Base-by-base conservation (phyloP, 2,113 vertebrate genomes). In the Oncorhynchus tshawytscha region DNA sequence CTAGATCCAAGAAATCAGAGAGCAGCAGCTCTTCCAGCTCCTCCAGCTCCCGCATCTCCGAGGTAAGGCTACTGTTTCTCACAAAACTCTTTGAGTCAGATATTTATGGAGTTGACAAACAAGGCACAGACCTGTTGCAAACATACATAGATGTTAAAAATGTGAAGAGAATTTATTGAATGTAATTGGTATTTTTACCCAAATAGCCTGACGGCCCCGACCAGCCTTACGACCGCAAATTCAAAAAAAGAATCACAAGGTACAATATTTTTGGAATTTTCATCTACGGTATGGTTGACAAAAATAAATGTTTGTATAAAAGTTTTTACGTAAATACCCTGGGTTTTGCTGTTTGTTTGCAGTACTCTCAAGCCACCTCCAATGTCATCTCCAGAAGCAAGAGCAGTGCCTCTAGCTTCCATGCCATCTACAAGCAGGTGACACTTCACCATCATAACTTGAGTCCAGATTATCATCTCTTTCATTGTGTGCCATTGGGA, bases 361-460 rank as follows among this genome's bases (percentile, higher is more conserved):
- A 66, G 64, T 25, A 16, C 25, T 81, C 81, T 68, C 65, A 74
- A 71, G 45, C 18, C 72, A 76, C 15, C 15, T 78, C 82, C 20
- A 34, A 64, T 2, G 3, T 34, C 57, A 72, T 4, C 64, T 88
- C 81, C 65, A 72, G 0, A 39, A 88, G 88, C 83, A 86, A 49
- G 27, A 88, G 85, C 74, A 88, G 82, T 74, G 88, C 64, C n/a
- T 66, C 86, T 51, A 93, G 88, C 80, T 87, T 89, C 78, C 86
- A 91, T 7, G 76, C 76, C 57, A 84, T 90, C 57, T 81, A 80
- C 45, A 70, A 20, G 39, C 20, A 91, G 88, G 91, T 93, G 62
- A 85, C 68, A 72, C 31, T 25, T 25, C 16, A 34, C 29, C 59
- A 60, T 7, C n/a, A 60, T 22, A 65, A 39, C 51, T 60, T 73